Conservation (phyloP, 2,113 vertebrate species). For the Tychaedon coryphoeus region DNA sequence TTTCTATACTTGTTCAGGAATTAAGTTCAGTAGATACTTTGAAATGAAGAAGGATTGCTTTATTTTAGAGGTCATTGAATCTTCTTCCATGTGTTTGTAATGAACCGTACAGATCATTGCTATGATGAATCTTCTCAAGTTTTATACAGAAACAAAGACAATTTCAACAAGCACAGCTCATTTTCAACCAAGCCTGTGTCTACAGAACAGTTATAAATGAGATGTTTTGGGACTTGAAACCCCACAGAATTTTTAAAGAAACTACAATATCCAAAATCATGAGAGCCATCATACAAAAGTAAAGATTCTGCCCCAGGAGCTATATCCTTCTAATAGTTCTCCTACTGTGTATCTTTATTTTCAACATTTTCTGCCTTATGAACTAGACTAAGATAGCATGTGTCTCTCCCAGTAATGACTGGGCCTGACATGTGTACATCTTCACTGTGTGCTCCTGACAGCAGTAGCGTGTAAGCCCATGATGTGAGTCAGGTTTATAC, state of each 20-base stretch:
- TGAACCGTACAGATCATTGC: not conserved
- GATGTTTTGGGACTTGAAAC: not conserved
- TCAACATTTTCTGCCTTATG: not conserved
- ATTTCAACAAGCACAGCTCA: not conserved
- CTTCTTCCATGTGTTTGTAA: not conserved
- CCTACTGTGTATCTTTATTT: not conserved
- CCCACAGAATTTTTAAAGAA: not conserved
- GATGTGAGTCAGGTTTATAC: not conserved
- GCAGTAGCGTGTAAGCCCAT: not conserved
- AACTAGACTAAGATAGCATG: not conserved
- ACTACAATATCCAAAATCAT: not conserved
- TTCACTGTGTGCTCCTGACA: not conserved
- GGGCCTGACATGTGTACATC: not conserved
- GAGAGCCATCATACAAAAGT: not conserved
- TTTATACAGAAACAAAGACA: not conserved
- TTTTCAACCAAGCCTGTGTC: not conserved
- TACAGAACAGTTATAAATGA: not conserved
- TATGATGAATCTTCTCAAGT: not conserved
- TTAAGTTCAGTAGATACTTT: not conserved
- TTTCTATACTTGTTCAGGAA: not conserved
- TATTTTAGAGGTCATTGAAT: not conserved
- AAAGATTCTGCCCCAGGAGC: not conserved
- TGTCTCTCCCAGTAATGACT: not conserved
- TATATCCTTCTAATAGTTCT: not conserved
- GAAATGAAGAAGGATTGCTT: not conserved